A percentile compares a stretch with the other conserved stretches of the same genome.
Evolutionary conservation across 30 jellyfish, hydroid and myxozoan genomes (phyloP).

Genomic region (Chrysaora quinquecirrha): DNA sequence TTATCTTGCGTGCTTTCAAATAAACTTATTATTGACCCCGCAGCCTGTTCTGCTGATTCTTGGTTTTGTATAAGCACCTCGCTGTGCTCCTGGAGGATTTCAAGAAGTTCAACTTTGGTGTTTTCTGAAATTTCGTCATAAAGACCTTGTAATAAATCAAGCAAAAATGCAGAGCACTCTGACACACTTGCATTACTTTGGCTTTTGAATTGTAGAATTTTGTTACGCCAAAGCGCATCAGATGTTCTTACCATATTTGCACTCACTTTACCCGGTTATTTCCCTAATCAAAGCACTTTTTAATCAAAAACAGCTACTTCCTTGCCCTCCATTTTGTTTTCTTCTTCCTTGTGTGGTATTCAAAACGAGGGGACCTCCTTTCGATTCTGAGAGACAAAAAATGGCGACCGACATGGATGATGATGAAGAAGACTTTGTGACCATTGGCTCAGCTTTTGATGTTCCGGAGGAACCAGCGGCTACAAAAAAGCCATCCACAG

Average conservation of each 20-base stretch:
- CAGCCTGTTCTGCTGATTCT: conserved; percentile 67
- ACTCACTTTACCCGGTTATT: not conserved
- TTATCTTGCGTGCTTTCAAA: conserved; percentile 4
- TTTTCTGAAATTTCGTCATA: conserved; percentile 53
- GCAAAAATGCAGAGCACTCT: conserved; percentile 42
- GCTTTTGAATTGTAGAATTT: conserved; percentile 41
- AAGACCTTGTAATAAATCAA: conserved; percentile 49
- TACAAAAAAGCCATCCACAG: conserved; percentile 64
- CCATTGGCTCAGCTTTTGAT: conserved; percentile 89
- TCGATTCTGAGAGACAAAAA: too few species aligned
- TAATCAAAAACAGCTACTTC: too few species aligned
- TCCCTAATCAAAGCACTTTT: not conserved
- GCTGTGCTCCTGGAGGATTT: conserved; percentile 48
- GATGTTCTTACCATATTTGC: conserved; percentile 30
- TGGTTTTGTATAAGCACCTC: conserved; percentile 42
- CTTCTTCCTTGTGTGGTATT: too few species aligned
- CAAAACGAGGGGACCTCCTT: too few species aligned
- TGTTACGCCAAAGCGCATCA: conserved; percentile 24
- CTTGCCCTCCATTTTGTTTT: too few species aligned
- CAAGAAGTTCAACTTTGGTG: conserved; percentile 35
- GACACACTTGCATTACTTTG: conserved; percentile 28
- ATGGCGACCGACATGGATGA: conserved; percentile 23
- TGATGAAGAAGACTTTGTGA: conserved; percentile 73
- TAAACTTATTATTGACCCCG: conserved; percentile 43
- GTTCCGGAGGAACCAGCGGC: conserved; percentile 79